A percentile compares a stretch with the other conserved stretches of the same genome.
phyloP scores from a whole-genome alignment of 2,797 vertebrate genomes.

The Peromyscus melanophrys region DNA sequence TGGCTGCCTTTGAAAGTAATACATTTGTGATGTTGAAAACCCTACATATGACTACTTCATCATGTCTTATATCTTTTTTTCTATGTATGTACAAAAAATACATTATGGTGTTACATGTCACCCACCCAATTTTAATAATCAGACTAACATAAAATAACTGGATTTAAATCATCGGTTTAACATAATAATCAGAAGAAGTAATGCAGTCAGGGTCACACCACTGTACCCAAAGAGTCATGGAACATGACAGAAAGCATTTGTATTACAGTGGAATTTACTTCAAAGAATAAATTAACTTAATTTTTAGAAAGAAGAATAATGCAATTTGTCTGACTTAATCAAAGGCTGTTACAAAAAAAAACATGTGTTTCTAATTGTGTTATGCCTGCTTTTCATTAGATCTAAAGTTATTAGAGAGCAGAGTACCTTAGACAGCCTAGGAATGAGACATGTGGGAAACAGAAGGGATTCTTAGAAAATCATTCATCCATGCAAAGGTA shows the following conservation, averaged over 20 bases:
- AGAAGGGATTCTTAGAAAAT: conserved; percentile 15
- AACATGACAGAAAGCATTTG: conserved; percentile 65
- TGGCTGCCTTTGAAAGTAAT: conserved; percentile 40
- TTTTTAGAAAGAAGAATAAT: conserved; percentile 46
- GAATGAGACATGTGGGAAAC: not conserved
- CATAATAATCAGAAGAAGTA: conserved; percentile 49
- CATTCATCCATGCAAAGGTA: conserved; percentile 34
- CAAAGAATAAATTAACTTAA: conserved; percentile 38
- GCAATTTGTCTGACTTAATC: conserved; percentile 64
- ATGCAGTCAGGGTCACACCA: not conserved
- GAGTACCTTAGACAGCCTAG: conserved; percentile 39
- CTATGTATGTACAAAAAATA: not conserved
- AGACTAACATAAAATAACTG: conserved; percentile 42
- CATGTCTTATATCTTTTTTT: not conserved
- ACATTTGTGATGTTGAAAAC: conserved; percentile 34
- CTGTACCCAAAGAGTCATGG: not conserved
- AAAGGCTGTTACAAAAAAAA: conserved; percentile 46
- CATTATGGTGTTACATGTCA: not conserved
- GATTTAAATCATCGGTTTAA: conserved; percentile 31
- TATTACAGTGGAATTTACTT: conserved; percentile 53
- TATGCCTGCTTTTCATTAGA: conserved; percentile 44
- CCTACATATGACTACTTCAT: not conserved
- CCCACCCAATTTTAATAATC: conserved; percentile 68
- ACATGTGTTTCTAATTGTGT: conserved; percentile 69
- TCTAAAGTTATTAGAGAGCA: conserved; percentile 52